These are phyloP conservation scores for Panagrolaimus sp. DNA, from an alignment of 1,140 invertebrate genomes.

Conservation along the genomic window DNA sequence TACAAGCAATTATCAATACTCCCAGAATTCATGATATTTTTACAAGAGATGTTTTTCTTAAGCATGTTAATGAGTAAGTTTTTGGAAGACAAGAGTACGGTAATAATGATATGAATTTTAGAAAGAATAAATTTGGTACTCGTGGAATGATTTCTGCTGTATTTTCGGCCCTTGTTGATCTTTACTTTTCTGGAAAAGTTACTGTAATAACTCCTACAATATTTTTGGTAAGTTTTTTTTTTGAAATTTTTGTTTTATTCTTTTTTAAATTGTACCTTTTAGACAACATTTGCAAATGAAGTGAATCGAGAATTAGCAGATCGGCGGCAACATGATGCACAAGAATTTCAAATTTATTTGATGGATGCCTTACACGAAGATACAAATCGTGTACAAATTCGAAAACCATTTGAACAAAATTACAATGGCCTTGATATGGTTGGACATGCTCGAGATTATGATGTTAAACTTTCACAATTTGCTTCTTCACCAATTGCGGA, in stretches of 20 bases:
- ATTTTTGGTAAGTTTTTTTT: conserved; percentile 25
- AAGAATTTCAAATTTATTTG: conserved; percentile 44
- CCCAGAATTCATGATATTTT: conserved; percentile 24
- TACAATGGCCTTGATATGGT: conserved; percentile 34
- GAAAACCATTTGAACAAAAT: conserved; percentile 41
- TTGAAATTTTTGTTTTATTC: not conserved
- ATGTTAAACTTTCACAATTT: conserved; percentile 24
- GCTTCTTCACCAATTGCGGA: conserved; percentile 41
- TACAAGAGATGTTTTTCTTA: not conserved
- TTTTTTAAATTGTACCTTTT: not conserved
- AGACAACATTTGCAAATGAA: conserved; percentile 34
- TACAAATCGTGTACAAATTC: conserved; percentile 28
- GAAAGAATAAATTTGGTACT: conserved; percentile 10
- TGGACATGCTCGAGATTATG: conserved; percentile 32
- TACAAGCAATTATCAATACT: conserved; percentile 68
- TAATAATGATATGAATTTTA: not conserved
- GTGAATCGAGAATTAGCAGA: conserved; percentile 32
- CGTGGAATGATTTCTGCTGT: conserved; percentile 19
- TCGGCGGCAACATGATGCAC: conserved; percentile 44
- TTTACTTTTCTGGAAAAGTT: conserved; percentile 27
- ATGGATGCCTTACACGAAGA: conserved; percentile 46
- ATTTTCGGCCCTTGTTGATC: conserved; percentile 29
- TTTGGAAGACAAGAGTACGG: not conserved
- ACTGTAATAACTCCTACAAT: conserved; percentile 18
- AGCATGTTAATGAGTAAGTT: conserved; percentile 26